Conservation (phyloP, 2,888 invertebrate genomes). For the Ophion ellenae region DNA sequence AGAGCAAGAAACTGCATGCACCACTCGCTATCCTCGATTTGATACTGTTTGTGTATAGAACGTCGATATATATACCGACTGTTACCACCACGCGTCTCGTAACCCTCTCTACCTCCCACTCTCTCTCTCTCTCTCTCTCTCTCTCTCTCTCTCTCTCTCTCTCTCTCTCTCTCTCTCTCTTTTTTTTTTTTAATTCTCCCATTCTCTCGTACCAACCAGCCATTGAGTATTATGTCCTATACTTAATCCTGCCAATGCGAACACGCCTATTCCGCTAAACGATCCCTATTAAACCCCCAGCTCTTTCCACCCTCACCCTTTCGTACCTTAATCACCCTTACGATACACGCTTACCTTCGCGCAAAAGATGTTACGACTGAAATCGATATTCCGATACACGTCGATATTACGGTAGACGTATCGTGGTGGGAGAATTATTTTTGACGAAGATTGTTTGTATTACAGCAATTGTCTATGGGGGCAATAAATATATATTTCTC, state of each 20-base stretch:
- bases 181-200: no score
- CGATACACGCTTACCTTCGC: neutral
- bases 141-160: slow-evolving; percentile 24
- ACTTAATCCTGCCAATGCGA: slow-evolving; percentile 26
- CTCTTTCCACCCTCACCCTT: neutral
- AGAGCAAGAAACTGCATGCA: slow-evolving; percentile 64
- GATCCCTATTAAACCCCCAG: neutral
- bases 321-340: neutral
- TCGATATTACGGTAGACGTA: neutral
- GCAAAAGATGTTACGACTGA: slow-evolving; percentile 9
- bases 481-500: no score
- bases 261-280: slow-evolving; percentile 27
- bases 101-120: slow-evolving; percentile 25
- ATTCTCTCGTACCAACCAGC: slow-evolving; percentile 1
- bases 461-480: neutral
- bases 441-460: neutral
- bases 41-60: slow-evolving; percentile 40
- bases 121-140: slow-evolving; percentile 32
- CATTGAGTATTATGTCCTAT: neutral
- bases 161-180: slow-evolving; percentile 19
- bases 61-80: slow-evolving; percentile 46
- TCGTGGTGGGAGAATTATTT: neutral
- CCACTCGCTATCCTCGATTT: slow-evolving; percentile 49
- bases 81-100: slow-evolving; percentile 40
- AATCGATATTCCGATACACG: slow-evolving; percentile 12